Evolutionary conservation across 2,797 vertebrate species (phyloP).

Genomic region (Chromis chromis): DNA sequence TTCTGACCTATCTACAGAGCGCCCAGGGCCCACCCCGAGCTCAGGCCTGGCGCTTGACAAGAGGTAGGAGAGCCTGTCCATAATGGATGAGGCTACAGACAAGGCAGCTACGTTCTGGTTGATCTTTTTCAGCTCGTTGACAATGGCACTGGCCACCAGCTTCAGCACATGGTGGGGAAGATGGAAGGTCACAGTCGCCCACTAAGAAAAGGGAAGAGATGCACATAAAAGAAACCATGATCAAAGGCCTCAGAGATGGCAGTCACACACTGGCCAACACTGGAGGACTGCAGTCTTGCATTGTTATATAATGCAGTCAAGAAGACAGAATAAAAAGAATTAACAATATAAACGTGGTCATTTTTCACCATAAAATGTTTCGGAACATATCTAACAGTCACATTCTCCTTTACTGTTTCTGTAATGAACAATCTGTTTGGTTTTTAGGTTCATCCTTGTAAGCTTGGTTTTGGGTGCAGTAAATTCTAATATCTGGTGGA

Average conservation of each 20-base stretch:
- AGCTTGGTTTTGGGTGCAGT: too few relatives aligned
- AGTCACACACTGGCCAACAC: too few relatives aligned
- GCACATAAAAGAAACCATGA: neutral
- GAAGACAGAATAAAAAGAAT: too few relatives aligned
- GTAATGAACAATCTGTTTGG: too few relatives aligned
- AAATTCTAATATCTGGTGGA: too few relatives aligned
- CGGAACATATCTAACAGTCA: too few relatives aligned
- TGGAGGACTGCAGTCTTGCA: too few relatives aligned
- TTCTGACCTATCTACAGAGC: constrained; percentile 95
- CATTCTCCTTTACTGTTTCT: too few relatives aligned
- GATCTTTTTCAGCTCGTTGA: constrained; percentile 99
- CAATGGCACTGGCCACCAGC: constrained; percentile 93
- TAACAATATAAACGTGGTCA: too few relatives aligned
- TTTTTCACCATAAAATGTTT: too few relatives aligned
- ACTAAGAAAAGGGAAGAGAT: constrained; percentile 81
- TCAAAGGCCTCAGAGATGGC: neutral
- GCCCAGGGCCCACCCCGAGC: constrained; percentile 96
- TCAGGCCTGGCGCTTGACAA: constrained; percentile 96
- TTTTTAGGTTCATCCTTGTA: too few relatives aligned
- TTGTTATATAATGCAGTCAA: too few relatives aligned
- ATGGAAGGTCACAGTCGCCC: constrained; percentile 98
- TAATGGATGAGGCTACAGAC: constrained; percentile 98
- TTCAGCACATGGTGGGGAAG: constrained; percentile 97
- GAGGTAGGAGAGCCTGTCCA: constrained; percentile 99
- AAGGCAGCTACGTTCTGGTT: constrained; percentile 99